Base-by-base conservation (phyloP, 2,888 invertebrate species). In the Drosophila diplacantha region DNA sequence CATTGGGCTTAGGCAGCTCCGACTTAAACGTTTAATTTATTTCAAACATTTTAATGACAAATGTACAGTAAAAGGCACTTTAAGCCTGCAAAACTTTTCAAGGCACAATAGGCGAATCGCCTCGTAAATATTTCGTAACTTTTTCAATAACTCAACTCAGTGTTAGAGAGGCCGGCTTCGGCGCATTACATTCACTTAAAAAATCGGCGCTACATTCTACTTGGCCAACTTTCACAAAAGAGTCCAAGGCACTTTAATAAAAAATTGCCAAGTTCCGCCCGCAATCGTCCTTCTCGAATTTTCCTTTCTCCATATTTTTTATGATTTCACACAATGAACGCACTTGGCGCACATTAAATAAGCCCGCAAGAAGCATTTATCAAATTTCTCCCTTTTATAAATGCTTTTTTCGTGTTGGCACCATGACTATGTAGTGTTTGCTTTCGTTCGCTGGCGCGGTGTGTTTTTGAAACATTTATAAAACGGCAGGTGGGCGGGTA, bases 321-420 rank as follows among this genome's bases (percentile, higher is more conserved):
- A 80, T 82, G 80, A 70, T 76, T 74, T 80, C 61, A 52, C 69
- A 73, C 76, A 81, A 72, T 81, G 76, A 72, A 83, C 80, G 76
- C 82, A 83, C 73, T 80, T 71, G 80, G 80, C 80, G 74, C 62
- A 74, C 84, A 80, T 80, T 80, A 80, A 83, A 82, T 82, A 80
- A 83, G 63, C 82, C 80, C 79, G 67, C 76, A 83, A 83, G 77
- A 81, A 77, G 73, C 80, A 80, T 80, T 80, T 80, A 80, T 80
- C 80, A 80, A 82, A 83, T 73, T 80, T 77, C 46, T 46, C 71
- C 82, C 75, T 70, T 70, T 67, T 71, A 71, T 73, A 80, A 73
- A 80, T 70, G 65, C 54, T 69, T 63, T 63, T 50, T 50, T 39
- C 20, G 16, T 38, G 18, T 35, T 24, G 12, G 49, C 44, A 49